Conservation (phyloP, 2,113 vertebrate genomes). For the Puma concolor region DNA sequence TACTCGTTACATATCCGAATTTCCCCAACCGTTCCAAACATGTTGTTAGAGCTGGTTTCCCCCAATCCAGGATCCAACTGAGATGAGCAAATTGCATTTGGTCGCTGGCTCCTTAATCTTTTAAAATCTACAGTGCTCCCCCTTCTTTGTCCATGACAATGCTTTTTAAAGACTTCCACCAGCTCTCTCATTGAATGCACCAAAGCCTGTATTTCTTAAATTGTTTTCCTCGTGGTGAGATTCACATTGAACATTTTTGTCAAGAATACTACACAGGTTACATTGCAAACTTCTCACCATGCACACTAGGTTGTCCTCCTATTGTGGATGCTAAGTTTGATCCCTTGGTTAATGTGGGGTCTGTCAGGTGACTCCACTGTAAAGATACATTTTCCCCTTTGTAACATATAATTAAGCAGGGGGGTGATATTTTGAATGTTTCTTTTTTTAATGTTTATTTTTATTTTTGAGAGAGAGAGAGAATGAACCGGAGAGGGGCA, state of each 20-base stretch:
- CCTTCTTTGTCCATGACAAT: background rate
- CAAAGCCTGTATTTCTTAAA: background rate
- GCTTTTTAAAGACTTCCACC: constrained; percentile 33
- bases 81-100: background rate
- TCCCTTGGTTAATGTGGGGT: background rate
- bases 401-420: background rate
- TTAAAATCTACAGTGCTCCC: constrained; percentile 7
- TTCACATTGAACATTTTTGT: background rate
- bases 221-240: background rate
- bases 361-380: background rate
- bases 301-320: background rate
- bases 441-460: background rate
- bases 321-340: background rate
- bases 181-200: background rate
- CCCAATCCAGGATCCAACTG: background rate
- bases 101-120: background rate
- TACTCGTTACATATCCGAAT: background rate
- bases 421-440: background rate
- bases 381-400: background rate
- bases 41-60: background rate
- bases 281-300: background rate
- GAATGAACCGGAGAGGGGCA: no score
- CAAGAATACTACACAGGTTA: background rate
- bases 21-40: background rate
- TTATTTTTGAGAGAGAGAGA: no score